A percentile compares a stretch with the other conserved stretches of the same genome.
Conservation (phyloP, 2,797 vertebrate genomes). For the Podargus strigoides region DNA sequence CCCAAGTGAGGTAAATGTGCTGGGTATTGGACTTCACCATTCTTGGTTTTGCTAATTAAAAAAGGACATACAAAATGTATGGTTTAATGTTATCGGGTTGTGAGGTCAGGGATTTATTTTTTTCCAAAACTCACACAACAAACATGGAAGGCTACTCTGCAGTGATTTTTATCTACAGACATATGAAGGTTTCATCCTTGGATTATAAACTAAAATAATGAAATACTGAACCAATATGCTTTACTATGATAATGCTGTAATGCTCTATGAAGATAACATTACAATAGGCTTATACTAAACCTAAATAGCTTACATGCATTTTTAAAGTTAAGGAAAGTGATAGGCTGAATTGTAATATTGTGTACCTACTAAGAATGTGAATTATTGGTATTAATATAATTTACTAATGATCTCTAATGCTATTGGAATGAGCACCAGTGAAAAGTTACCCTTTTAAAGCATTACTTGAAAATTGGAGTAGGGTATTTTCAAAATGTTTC, state of each 20-base stretch:
- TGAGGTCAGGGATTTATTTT: neutral
- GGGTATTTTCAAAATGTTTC: neutral
- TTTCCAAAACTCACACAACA: neutral
- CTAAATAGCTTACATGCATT: neutral
- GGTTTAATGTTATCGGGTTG: neutral
- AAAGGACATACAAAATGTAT: neutral
- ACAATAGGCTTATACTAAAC: neutral
- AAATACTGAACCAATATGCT: neutral
- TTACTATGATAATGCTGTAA: neutral
- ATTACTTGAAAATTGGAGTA: neutral
- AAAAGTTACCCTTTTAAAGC: neutral
- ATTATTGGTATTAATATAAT: constrained; percentile 23
- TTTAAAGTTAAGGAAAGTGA: neutral
- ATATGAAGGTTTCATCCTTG: neutral
- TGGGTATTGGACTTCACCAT: neutral
- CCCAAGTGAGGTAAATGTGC: neutral
- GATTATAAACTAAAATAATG: neutral
- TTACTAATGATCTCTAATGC: neutral
- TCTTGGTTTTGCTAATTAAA: neutral
- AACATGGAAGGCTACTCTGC: neutral
- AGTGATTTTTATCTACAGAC: neutral
- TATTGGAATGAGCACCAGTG: neutral
- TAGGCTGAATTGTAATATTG: neutral
- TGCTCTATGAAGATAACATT: neutral
- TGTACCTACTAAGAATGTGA: constrained; percentile 20